Conservation (phyloP, 2,113 vertebrate species). For the Brachypteracias leptosomus region DNA sequence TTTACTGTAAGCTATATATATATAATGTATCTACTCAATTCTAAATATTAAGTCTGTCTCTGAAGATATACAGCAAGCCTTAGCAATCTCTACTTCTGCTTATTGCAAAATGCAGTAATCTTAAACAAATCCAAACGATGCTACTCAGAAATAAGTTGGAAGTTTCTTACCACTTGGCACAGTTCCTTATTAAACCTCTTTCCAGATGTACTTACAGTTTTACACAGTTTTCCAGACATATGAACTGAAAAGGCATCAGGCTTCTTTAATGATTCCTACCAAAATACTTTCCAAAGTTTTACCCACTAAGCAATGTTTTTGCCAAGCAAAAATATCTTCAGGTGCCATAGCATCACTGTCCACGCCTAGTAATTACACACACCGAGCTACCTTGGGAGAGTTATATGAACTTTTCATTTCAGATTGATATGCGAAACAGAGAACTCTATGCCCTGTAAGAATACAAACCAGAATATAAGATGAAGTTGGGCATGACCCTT, state of each 20-base stretch:
- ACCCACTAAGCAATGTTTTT: background rate
- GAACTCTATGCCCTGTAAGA: background rate
- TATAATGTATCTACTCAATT: background rate
- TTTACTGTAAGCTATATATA: background rate
- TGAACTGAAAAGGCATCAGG: background rate
- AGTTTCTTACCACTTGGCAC: background rate
- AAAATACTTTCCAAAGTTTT: background rate
- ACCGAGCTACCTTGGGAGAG: fast-evolving
- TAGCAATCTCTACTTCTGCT: background rate
- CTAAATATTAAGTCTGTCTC: background rate
- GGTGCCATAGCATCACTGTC: background rate
- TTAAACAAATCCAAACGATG: background rate
- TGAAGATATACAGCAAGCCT: background rate
- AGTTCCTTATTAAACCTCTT: background rate
- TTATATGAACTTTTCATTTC: fast-evolving
- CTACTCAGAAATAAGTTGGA: background rate
- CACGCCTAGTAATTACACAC: background rate
- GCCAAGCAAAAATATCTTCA: background rate
- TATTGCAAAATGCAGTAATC: background rate
- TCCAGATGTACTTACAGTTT: background rate
- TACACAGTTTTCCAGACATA: background rate
- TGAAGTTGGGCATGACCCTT: fast-evolving
- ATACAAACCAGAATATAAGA: fast-evolving
- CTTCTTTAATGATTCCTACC: background rate
- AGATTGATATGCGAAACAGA: fast-evolving